Evolutionary conservation across 2,113 vertebrate genomes (phyloP).

Genomic region (Phodopus roborovskii): DNA sequence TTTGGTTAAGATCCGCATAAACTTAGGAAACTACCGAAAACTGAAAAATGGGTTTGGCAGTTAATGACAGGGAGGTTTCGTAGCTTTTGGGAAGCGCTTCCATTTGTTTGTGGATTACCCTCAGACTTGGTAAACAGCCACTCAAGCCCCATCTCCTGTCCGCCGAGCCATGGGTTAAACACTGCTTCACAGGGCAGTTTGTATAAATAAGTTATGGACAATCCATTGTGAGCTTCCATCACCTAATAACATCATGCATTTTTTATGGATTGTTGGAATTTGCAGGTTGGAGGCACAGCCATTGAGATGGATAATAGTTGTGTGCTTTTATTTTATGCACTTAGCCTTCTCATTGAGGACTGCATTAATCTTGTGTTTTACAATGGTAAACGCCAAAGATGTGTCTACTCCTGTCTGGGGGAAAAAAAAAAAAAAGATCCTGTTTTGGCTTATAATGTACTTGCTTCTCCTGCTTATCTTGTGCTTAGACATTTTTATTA

Average conservation of each 20-base stretch:
- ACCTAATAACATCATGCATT: slow-evolving; percentile 82
- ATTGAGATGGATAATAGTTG: slow-evolving; percentile 79
- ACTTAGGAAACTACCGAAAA: neutral
- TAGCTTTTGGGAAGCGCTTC: neutral
- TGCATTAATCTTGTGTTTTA: slow-evolving; percentile 79
- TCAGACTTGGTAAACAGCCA: slow-evolving; percentile 3
- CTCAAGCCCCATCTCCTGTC: neutral
- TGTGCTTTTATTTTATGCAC: slow-evolving; percentile 76
- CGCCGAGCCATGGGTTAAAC: slow-evolving; percentile 64
- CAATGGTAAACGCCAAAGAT: slow-evolving; percentile 66
- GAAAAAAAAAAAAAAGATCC: slow-evolving; percentile 7
- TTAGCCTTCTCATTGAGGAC: slow-evolving; percentile 75
- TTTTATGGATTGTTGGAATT: slow-evolving; percentile 82
- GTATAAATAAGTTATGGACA: slow-evolving; percentile 82
- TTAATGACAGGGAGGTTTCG: neutral
- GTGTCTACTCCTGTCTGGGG: slow-evolving; percentile 46
- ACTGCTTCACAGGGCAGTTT: slow-evolving; percentile 65
- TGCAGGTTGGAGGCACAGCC: slow-evolving; percentile 70
- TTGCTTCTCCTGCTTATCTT: slow-evolving; percentile 61
- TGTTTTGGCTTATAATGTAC: slow-evolving; percentile 46
- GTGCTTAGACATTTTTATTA: slow-evolving; percentile 76
- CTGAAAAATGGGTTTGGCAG: neutral
- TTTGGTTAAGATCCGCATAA: neutral
- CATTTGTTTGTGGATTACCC: neutral
- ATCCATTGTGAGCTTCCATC: slow-evolving; percentile 74